Conservation (phyloP, 2,888 invertebrate genomes). For the Ophion slaviceki region DNA sequence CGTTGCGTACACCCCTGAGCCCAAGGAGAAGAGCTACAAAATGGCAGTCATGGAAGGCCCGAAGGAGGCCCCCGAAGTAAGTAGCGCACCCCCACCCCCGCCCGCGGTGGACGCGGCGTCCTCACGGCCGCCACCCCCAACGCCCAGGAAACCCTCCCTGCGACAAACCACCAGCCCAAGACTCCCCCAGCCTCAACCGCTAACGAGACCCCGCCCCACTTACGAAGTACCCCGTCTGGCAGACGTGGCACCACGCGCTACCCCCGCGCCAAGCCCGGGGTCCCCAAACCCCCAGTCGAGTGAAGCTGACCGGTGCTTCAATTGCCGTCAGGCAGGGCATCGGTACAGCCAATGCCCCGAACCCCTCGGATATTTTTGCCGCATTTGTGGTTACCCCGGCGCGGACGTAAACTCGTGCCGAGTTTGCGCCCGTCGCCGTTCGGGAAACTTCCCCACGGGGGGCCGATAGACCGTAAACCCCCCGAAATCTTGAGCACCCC, state of each 20-base stretch:
- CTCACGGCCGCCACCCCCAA: not conserved
- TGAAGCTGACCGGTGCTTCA: not conserved
- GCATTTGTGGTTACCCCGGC: constrained; percentile 2
- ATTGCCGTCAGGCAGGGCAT: not conserved
- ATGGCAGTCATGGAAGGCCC: not conserved
- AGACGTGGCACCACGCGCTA: not conserved
- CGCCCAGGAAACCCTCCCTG: no score
- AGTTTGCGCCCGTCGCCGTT: no score
- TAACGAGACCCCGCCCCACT: no score
- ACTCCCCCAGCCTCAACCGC: not conserved
- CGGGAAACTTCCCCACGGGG: no score
- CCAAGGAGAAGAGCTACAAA: not conserved
- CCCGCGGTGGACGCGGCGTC: not conserved
- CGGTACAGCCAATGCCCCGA: not conserved
- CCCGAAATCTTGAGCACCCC: no score
- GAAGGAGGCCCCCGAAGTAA: not conserved
- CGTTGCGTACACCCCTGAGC: not conserved
- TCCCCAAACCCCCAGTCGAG: no score
- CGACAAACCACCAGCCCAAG: not conserved
- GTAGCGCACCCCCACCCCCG: not conserved
- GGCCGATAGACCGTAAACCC: no score
- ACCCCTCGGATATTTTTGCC: constrained; percentile 5
- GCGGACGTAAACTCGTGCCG: not conserved
- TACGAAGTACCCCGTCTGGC: not conserved
- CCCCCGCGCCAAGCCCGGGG: not conserved